Percentiles rank a stretch among this genome's conserved stretches.
phyloP scores from a whole-genome alignment of 1,140 invertebrate genomes.

The Drosophila pallidifrons region DNA sequence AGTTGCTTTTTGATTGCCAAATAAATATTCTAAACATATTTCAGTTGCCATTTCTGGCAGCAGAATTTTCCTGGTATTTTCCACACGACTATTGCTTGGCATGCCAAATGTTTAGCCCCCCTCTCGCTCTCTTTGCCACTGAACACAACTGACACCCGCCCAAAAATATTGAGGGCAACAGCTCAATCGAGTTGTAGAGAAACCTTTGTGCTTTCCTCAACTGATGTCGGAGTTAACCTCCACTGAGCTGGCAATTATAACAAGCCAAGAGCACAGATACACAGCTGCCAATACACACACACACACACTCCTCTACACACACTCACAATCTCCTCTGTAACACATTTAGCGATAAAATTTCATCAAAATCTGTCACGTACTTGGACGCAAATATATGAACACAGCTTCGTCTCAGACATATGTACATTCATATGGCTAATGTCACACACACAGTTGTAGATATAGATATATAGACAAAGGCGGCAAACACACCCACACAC shows the following conservation, averaged over 20 bases:
- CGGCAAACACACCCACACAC: conserved; percentile 13
- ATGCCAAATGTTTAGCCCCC: conserved; percentile 10
- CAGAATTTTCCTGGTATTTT: conserved; percentile 25
- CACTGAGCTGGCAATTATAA: conserved; percentile 57
- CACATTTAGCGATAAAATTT: conserved; percentile 59
- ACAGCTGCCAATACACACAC: conserved; percentile 16
- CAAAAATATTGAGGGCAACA: conserved; percentile 1
- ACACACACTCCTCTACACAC: not conserved
- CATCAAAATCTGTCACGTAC: conserved; percentile 78
- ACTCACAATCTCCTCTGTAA: not conserved
- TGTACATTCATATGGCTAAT: conserved; percentile 2
- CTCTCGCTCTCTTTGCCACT: not conserved
- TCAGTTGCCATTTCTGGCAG: conserved; percentile 4
- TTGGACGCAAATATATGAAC: conserved; percentile 20
- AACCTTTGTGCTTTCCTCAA: too few relatives aligned
- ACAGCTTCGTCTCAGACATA: not conserved
- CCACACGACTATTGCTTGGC: conserved; percentile 10
- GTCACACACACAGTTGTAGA: not conserved
- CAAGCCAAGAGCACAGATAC: conserved; percentile 44
- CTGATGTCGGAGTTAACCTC: not conserved
- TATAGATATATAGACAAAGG: not conserved
- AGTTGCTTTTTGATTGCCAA: not conserved
- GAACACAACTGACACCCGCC: not conserved
- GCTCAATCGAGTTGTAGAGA: conserved; percentile 17
- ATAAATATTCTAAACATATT: conserved; percentile 29